phyloP scores from a whole-genome alignment of 1,140 invertebrate genomes.

The Luehdorfia chinensis region DNA sequence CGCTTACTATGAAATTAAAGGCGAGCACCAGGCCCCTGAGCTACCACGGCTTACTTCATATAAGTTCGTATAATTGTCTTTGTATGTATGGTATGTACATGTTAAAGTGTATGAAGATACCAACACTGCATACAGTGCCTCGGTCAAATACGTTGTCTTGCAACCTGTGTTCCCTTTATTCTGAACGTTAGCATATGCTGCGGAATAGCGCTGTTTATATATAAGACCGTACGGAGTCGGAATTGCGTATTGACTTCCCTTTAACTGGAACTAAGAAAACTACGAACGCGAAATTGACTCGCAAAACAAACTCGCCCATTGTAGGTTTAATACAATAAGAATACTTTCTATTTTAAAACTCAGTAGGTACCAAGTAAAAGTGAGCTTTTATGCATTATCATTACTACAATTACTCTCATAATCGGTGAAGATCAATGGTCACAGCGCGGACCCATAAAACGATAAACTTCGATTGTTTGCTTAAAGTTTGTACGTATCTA shows the following conservation, averaged over 20 bases:
- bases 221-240: too few relatives aligned
- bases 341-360: conserved; percentile 57
- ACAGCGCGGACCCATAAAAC: conserved; percentile 38
- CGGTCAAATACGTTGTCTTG: too few relatives aligned
- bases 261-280: conserved; percentile 19
- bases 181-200: too few relatives aligned
- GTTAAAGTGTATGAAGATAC: too few relatives aligned
- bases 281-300: neutral
- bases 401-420: conserved; percentile 54
- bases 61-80: too few relatives aligned
- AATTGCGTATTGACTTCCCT: neutral
- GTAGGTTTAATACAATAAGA: conserved; percentile 41
- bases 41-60: too few relatives aligned
- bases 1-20: too few relatives aligned
- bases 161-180: neutral
- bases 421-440: conserved; percentile 47
- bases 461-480: conserved; percentile 56
- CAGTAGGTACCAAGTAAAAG: conserved; percentile 43
- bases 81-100: too few relatives aligned
- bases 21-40: too few relatives aligned
- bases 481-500: conserved; percentile 48
- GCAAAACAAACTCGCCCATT: conserved; percentile 29
- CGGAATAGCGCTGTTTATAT: too few relatives aligned
- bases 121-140: too few relatives aligned
- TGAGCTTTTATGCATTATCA: conserved; percentile 59